Evolutionary conservation across 2,113 vertebrate species (phyloP), one percentile per base, ranked within the genome.

Genomic region (Tetraodon nigroviridis): DNA sequence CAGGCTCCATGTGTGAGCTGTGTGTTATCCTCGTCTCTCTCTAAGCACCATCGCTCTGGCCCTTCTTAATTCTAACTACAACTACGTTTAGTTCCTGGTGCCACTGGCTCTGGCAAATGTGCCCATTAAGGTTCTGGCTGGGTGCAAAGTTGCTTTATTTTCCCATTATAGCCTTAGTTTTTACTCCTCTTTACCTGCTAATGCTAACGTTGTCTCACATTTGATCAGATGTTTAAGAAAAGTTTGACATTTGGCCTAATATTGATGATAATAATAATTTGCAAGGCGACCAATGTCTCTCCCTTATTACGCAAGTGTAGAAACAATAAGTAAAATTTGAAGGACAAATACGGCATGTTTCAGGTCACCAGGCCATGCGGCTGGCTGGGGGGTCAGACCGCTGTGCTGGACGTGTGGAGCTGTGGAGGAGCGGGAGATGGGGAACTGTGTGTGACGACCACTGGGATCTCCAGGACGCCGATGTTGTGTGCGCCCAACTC

Each of bases 361-460:
- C 72, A 91, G 90, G 58, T 7, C 57, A 83, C 42, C 66, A 75
- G 29, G 7, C 0, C 0, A 71, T 78, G 11, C 58, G 3, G 44
- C 61, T 91, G 77, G 60, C 3, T 0, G 88, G 61, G 17, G 84
- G 87, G 5, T 2, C 12, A 0, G 69, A 81, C 61, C 78, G 15
- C 59, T 91, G 90, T 48, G 84, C 71, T 0, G 90, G 90, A 2
- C 83, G 90, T 11, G 90, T 91, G 64, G 90, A 91, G 76, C 6
- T 91, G 27, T 89, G 84, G 87, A 44, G 44, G 1, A 16, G 49
- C 0, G 64, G 7, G 6, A 14, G 4, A 0, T 91, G 88, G 89
- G 90, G 90, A 12, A 88, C 89, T 0, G 87, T 91, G 65, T 91
- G 90, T 0, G 86, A 91, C 0, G 90, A 91, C 66, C 46, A 58